A percentile compares a stretch with the other conserved stretches of the same genome.
Evolutionary conservation across 1,140 invertebrate genomes (phyloP).

Genomic region (Eueides isabella): DNA sequence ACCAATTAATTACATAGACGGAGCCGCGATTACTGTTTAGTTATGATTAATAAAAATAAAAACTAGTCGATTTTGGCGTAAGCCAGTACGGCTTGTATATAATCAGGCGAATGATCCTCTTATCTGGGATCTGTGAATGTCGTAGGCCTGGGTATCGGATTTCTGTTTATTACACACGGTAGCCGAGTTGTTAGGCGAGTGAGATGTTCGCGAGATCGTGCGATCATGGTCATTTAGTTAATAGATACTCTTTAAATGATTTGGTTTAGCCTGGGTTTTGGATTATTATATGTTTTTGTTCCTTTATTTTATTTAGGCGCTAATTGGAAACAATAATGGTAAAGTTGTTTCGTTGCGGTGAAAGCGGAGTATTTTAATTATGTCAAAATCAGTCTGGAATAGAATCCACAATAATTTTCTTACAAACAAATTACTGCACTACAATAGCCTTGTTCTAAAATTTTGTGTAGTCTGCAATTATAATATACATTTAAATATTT

Average conservation of each 20-base stretch:
- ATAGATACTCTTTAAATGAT: constrained; percentile 16
- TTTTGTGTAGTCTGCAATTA: too few relatives aligned
- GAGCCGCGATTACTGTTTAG: not conserved
- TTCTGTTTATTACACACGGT: constrained; percentile 73
- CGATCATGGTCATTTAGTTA: constrained; percentile 45
- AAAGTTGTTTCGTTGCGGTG: too few relatives aligned
- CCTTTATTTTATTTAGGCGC: too few relatives aligned
- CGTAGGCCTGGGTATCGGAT: constrained; percentile 67
- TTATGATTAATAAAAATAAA: constrained; percentile 24
- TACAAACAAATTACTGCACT: too few relatives aligned
- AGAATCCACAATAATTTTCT: too few relatives aligned
- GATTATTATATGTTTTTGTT: not conserved
- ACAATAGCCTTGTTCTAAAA: too few relatives aligned
- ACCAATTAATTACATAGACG: constrained; percentile 6
- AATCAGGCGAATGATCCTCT: constrained; percentile 61
- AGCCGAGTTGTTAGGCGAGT: constrained; percentile 56
- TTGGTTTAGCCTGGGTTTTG: not conserved
- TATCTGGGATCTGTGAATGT: constrained; percentile 67
- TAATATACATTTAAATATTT: too few relatives aligned
- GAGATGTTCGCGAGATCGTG: constrained; percentile 63
- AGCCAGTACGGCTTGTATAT: constrained; percentile 59
- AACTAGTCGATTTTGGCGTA: constrained; percentile 55
- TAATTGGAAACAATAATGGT: too few relatives aligned
- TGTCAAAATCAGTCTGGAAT: too few relatives aligned
- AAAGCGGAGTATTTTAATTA: too few relatives aligned